Evolutionary conservation across 2,888 invertebrate species (phyloP).

Genomic region (Idaea biselata): DNA sequence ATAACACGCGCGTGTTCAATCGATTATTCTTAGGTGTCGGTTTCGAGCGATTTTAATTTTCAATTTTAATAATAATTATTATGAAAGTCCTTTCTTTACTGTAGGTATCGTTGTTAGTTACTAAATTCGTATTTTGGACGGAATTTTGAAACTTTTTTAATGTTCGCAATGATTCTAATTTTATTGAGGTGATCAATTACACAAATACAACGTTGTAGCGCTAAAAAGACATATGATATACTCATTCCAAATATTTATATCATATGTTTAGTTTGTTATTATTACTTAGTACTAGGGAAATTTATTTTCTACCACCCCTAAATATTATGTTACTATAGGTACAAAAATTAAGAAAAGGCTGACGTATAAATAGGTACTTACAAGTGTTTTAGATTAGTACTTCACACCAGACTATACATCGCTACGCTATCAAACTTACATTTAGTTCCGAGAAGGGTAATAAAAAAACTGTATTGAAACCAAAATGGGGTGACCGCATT

Average conservation of each 20-base stretch:
- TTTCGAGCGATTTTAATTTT: constrained; percentile 35
- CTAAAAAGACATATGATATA: too few species aligned
- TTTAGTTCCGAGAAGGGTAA: constrained; percentile 61
- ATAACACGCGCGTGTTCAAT: constrained; percentile 69
- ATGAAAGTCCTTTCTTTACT: not conserved
- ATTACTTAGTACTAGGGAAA: too few species aligned
- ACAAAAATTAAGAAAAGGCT: too few species aligned
- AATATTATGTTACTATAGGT: too few species aligned
- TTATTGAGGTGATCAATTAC: too few species aligned
- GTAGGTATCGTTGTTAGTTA: not conserved
- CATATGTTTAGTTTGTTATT: too few species aligned
- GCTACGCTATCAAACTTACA: constrained; percentile 17
- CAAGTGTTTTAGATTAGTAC: not conserved
- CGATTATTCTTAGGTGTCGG: constrained; percentile 72
- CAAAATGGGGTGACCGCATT: constrained; percentile 62
- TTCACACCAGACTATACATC: not conserved
- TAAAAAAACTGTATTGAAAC: constrained; percentile 58
- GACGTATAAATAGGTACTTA: too few species aligned
- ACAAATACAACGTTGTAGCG: too few species aligned
- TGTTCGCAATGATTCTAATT: too few species aligned
- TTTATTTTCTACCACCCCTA: too few species aligned
- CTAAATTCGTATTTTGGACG: not conserved
- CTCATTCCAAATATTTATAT: too few species aligned
- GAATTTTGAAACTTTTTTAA: too few species aligned
- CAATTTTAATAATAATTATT: not conserved